Base-by-base conservation (phyloP, 2,113 vertebrate genomes). In the Neomonachus schauinslandi region DNA sequence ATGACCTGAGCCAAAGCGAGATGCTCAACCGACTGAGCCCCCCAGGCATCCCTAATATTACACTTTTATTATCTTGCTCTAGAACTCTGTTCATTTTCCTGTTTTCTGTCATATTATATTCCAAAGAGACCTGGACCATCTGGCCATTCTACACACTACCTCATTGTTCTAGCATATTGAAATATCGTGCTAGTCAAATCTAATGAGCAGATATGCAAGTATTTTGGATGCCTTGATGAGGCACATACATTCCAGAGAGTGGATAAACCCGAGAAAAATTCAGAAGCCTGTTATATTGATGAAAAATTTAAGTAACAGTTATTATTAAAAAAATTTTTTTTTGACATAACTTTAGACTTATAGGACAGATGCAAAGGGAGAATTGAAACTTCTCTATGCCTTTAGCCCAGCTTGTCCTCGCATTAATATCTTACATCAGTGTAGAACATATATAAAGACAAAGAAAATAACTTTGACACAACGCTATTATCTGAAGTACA, bases 101-200 rank as follows among this genome's bases (percentile, higher is more conserved):
- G 10, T 92, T 92, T 97, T 85, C 57, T 55, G 57, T 89, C 89
- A 67, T 63, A 49, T 87, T 63, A 22, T n/a, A 79, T 93, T 86
- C 89, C n/a, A 55, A 57, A 94, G 84, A 80, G 42, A 82, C 51
- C 63, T 11, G 13, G 24, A 71, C 24, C 80, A 53, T 82, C 26
- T 83, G 61, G 53, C 26, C 67, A 65, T 82, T 63, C 77, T n/a
- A 82, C 65, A 63, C 55, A 72, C 5, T 16, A 39, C 82, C 18
- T 5, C 19, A 28, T 61, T 92, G 63, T 42, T 86, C 51, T 42
- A 15, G 71, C 14, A n/a, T 53, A 79, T 16, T 49, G 63, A 89
- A 94, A 74, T 85, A 67, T 65, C 49, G 59, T 3, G 31, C 80
- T 77, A 79, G 80, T 82, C 6, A 53, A 67, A 57, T 46, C 51